Base-by-base conservation (phyloP, 2,888 invertebrate species). In the Nudaria mundana region DNA sequence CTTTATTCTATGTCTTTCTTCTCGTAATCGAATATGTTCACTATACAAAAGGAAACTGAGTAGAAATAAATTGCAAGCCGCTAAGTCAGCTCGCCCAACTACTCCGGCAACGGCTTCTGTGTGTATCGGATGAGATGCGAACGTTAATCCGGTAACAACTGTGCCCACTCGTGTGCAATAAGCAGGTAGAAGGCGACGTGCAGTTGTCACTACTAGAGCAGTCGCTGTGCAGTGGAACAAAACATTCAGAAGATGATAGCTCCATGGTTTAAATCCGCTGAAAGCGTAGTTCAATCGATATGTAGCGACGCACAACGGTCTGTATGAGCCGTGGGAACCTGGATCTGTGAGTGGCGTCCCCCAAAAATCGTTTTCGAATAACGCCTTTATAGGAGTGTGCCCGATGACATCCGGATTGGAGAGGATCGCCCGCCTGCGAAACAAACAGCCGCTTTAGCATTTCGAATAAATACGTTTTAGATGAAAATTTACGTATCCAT, bases 341-440 rank as follows among this genome's bases (percentile, higher is more conserved):
- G 94, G 92, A 87, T 97, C 97, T 58, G 92, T 92, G 64, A 99
- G 90, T 43, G 98, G 96, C 26, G 98, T 98, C 33, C 98, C 99
- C 99, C 99, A 99, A 89, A 98, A 99, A 90, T 99, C 98, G 89
- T 98, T 94, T 78, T 92, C 92, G 73, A 98, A 93, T 62, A 98
- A 91, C 58, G 93, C 92, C 61, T 91, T 91, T 91, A 97, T 92
- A 43, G 97, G 94, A 47, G 95, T 94, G 63, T 93, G 93, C 48
- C 96, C 94, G 66, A 94, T 92, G 66, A 99, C 92, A 86, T 99
- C 98, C 50, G 95, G 95, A 84, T 99, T 99, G 73, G 95, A 95
- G 78, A 97, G 91, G 73, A 99, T 97, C 58, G 98, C 98, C 68
- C 98, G 96, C 77, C 98, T 99, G 94, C 37, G 62, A 70, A 80